phyloP scores from a whole-genome alignment of 2,113 vertebrate genomes.

The Tetraodon nigroviridis region DNA sequence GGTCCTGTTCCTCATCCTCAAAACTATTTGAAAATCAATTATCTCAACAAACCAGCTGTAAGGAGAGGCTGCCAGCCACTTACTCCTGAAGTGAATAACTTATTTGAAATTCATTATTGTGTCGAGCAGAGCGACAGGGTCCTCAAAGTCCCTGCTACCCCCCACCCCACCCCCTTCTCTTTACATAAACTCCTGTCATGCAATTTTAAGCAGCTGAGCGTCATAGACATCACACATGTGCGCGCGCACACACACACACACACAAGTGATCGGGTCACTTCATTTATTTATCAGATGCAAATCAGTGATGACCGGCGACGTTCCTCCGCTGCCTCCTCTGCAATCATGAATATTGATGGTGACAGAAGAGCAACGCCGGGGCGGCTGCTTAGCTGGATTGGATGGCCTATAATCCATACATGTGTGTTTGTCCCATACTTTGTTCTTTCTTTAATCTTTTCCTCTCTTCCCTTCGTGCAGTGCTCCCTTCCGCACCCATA shows the following conservation, averaged over 20 bases:
- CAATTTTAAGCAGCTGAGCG: constrained; percentile 81
- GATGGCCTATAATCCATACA: background rate
- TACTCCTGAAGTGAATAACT: constrained; percentile 90
- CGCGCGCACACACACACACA: constrained; percentile 9
- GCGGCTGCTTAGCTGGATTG: background rate
- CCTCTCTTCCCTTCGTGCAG: constrained; percentile 16
- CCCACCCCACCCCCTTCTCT: constrained; percentile 36
- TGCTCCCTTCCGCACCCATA: constrained; percentile 20
- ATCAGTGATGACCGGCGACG: constrained; percentile 55
- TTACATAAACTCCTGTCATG: constrained; percentile 73
- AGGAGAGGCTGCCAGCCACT: constrained; percentile 87
- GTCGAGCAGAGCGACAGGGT: constrained; percentile 70
- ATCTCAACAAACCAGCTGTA: constrained; percentile 90
- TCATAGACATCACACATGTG: constrained; percentile 39
- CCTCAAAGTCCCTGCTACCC: constrained; percentile 73
- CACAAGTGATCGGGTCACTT: constrained; percentile 62
- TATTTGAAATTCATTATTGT: constrained; percentile 92
- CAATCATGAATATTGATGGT: constrained; percentile 57
- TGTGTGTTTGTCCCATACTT: no score
- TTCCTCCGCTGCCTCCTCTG: constrained; percentile 27
- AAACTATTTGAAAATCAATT: constrained; percentile 95
- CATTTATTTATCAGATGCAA: constrained; percentile 79
- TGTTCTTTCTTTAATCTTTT: background rate
- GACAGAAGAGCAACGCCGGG: constrained; percentile 25
- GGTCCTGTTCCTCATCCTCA: constrained; percentile 78